Evolutionary conservation across 2,113 vertebrate species (phyloP).

Genomic region (Aldabrachelys gigantea): DNA sequence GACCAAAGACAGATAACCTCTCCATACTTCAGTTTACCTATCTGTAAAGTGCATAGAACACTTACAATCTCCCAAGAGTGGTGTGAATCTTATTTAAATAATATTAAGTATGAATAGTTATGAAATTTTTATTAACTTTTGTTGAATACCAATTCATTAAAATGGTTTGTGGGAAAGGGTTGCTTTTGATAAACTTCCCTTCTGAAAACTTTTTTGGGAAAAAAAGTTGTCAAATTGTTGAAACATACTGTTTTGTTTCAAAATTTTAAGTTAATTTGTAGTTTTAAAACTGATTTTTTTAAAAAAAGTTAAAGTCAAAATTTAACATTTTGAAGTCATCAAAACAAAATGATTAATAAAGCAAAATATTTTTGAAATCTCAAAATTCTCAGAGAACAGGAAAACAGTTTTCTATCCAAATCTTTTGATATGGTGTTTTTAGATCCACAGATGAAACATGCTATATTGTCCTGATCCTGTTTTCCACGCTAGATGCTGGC

Average conservation of each 20-base stretch:
- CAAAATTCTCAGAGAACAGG: background rate
- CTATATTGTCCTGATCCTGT: background rate
- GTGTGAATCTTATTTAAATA: background rate
- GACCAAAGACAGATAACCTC: accelerated
- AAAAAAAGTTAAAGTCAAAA: background rate
- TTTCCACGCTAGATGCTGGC: background rate
- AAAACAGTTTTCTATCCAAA: background rate
- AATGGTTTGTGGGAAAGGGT: background rate
- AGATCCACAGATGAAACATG: background rate
- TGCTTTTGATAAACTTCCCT: background rate
- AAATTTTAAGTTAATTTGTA: background rate
- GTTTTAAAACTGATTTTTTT: background rate
- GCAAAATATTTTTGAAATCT: background rate
- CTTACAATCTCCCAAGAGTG: background rate
- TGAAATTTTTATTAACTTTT: background rate
- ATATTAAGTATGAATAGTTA: background rate
- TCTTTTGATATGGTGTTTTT: background rate
- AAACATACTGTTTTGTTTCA: background rate
- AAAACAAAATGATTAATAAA: background rate
- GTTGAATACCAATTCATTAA: background rate
- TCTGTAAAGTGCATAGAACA: background rate
- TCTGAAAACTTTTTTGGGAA: background rate
- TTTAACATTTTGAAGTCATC: background rate
- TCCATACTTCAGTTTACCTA: background rate
- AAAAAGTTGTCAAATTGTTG: background rate